Percentiles rank a stretch among this genome's conserved stretches.
These are phyloP conservation scores for Rhyzopertha dominica DNA, from an alignment of 1,140 invertebrate genomes.

Conservation along the genomic window DNA sequence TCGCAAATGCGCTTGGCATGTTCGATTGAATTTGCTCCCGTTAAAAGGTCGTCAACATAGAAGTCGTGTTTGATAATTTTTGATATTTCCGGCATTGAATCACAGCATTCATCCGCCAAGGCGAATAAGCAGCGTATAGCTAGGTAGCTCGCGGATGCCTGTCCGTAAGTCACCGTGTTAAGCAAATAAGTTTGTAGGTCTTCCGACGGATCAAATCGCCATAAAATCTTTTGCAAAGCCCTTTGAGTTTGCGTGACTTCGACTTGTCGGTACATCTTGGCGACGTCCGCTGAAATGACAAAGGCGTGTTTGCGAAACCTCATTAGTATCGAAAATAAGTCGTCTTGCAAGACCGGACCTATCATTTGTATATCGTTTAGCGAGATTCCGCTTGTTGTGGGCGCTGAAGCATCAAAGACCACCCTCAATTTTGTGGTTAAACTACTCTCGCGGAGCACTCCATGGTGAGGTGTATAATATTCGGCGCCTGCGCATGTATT, in stretches of 20 bases:
- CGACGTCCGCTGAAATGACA: constrained; percentile 34
- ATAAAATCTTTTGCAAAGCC: constrained; percentile 38
- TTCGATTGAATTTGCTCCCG: too few relatives aligned
- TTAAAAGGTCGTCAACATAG: constrained; percentile 41
- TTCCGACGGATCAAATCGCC: constrained; percentile 23
- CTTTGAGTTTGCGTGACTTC: constrained; percentile 26
- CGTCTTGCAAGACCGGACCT: constrained; percentile 22
- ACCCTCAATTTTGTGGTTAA: constrained; percentile 33
- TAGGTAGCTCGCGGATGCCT: constrained; percentile 25
- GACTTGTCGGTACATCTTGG: constrained; percentile 46
- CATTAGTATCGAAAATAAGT: too few relatives aligned
- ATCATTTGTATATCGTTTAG: constrained; percentile 24
- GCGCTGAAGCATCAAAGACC: constrained; percentile 24
- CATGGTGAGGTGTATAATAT: constrained; percentile 29
- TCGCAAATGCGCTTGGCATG: too few relatives aligned
- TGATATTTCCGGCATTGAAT: constrained; percentile 18
- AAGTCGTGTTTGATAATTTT: constrained; percentile 23
- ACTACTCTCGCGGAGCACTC: constrained; percentile 25
- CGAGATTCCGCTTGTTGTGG: constrained; percentile 18
- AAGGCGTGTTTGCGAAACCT: constrained; percentile 13
- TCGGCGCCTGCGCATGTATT: background rate
- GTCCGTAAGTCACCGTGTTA: constrained; percentile 34
- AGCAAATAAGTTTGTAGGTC: constrained; percentile 19
- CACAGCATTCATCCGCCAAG: constrained; percentile 20
- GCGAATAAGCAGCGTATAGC: constrained; percentile 28